phyloP scores from a whole-genome alignment of 2,888 invertebrate genomes.

The Ernsta delagoae region DNA sequence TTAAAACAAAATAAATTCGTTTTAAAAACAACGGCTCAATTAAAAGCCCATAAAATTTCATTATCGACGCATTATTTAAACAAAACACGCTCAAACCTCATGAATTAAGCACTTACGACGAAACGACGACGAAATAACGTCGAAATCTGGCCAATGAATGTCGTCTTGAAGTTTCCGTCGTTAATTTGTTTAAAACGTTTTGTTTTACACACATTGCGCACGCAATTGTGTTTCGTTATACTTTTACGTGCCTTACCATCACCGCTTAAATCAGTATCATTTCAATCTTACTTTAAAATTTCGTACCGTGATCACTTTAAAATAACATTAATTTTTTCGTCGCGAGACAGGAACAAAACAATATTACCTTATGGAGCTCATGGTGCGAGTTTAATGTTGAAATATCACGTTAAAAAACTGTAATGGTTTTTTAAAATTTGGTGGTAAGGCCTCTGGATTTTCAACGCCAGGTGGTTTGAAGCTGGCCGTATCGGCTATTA shows the following conservation, averaged over 20 bases:
- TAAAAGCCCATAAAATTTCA: constrained; percentile 15
- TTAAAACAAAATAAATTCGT: background rate
- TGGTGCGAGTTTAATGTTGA: no score
- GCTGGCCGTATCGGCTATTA: background rate
- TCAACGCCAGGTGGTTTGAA: background rate
- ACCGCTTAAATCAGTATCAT: no score
- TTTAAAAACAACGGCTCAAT: background rate
- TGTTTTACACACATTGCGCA: constrained; percentile 5
- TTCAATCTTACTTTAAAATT: no score
- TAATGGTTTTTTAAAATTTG: no score
- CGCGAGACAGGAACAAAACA: no score
- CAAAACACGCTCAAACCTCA: constrained; percentile 1
- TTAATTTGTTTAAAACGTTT: constrained; percentile 9
- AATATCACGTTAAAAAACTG: no score
- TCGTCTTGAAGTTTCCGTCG: constrained; percentile 1
- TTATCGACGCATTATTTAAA: constrained; percentile 5
- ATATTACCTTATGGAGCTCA: no score
- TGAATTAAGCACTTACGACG: constrained; percentile 3
- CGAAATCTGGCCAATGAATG: constrained; percentile 19
- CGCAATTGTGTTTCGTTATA: background rate
- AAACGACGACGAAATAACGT: constrained; percentile 3
- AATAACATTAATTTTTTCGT: no score
- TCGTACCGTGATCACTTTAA: no score
- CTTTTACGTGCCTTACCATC: no score
- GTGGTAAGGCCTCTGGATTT: no score